Conservation (phyloP, 2,888 invertebrate genomes). For the Cryptocephalus primarius region DNA sequence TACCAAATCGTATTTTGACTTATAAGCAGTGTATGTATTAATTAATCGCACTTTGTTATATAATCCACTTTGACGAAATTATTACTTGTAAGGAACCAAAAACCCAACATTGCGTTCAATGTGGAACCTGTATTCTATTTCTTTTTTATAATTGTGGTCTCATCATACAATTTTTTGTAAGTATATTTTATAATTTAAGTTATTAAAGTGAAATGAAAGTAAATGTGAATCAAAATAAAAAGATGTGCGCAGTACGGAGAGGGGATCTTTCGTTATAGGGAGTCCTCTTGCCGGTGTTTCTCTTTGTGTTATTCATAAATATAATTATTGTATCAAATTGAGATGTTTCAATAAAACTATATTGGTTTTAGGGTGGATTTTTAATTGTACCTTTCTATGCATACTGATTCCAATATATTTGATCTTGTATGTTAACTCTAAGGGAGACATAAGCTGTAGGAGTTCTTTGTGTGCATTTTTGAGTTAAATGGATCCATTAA, state of each 20-base stretch:
- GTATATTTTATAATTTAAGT: slow-evolving; percentile 26
- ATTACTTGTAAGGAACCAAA: no score
- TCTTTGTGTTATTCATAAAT: slow-evolving; percentile 34
- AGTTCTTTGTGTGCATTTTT: no score
- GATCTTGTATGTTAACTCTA: no score
- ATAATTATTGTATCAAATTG: slow-evolving; percentile 33
- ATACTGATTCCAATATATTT: no score
- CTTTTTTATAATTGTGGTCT: slow-evolving; percentile 27
- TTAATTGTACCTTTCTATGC: not conserved
- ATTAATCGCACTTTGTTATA: no score
- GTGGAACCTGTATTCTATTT: no score
- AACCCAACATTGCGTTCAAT: no score
- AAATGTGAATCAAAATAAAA: slow-evolving; percentile 12
- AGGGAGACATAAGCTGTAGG: no score
- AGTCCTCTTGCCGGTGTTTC: slow-evolving; percentile 20
- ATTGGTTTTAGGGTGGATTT: slow-evolving; percentile 21
- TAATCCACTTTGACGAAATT: no score
- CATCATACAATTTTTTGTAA: slow-evolving; percentile 18
- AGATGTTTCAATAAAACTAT: slow-evolving; percentile 35
- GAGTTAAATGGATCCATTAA: no score
- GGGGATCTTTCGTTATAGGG: slow-evolving; percentile 31
- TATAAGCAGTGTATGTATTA: no score
- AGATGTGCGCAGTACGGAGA: slow-evolving; percentile 8
- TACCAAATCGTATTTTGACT: no score
- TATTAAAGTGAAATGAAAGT: slow-evolving; percentile 18